phyloP scores from a whole-genome alignment of 2,888 invertebrate species.

The Caenorhabditis imperialis region DNA sequence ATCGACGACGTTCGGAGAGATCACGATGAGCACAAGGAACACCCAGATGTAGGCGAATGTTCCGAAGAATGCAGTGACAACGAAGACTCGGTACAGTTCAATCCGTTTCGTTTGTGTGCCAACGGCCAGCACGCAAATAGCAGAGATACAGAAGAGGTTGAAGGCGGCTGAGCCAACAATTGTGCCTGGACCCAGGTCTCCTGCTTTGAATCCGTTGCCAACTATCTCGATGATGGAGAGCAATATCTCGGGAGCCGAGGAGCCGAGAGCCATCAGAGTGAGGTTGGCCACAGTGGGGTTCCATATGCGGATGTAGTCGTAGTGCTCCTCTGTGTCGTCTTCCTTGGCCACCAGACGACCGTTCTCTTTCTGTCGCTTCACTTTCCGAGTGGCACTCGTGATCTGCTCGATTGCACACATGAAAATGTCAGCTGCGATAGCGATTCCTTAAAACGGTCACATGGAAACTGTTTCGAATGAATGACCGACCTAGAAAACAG shows the following conservation, averaged over 20 bases:
- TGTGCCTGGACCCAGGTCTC: conserved; percentile 81
- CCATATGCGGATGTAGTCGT: conserved; percentile 84
- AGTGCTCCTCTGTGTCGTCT: conserved; percentile 49
- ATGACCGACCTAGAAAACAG: conserved; percentile 80
- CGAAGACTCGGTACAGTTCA: conserved; percentile 78
- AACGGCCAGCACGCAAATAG: conserved; percentile 81
- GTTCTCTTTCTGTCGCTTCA: conserved; percentile 79
- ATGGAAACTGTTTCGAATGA: neutral
- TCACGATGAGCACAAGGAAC: conserved; percentile 77
- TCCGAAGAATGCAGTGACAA: conserved; percentile 79
- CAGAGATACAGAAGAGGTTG: conserved; percentile 81
- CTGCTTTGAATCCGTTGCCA: conserved; percentile 81
- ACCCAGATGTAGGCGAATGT: conserved; percentile 83
- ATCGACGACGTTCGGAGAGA: conserved; percentile 64
- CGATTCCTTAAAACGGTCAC: conserved; percentile 74
- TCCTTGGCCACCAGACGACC: conserved; percentile 37
- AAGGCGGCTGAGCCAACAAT: conserved; percentile 83
- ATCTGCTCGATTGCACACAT: conserved; percentile 82
- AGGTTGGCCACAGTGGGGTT: conserved; percentile 82
- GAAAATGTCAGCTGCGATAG: conserved; percentile 82
- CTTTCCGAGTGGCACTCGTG: conserved; percentile 77
- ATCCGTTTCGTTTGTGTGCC: conserved; percentile 55
- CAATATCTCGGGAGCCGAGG: conserved; percentile 82
- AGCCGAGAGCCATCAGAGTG: conserved; percentile 82
- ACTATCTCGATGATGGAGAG: conserved; percentile 81